phyloP scores from a whole-genome alignment of 2,797 vertebrate species.

The Scomberomorus guttatus region DNA sequence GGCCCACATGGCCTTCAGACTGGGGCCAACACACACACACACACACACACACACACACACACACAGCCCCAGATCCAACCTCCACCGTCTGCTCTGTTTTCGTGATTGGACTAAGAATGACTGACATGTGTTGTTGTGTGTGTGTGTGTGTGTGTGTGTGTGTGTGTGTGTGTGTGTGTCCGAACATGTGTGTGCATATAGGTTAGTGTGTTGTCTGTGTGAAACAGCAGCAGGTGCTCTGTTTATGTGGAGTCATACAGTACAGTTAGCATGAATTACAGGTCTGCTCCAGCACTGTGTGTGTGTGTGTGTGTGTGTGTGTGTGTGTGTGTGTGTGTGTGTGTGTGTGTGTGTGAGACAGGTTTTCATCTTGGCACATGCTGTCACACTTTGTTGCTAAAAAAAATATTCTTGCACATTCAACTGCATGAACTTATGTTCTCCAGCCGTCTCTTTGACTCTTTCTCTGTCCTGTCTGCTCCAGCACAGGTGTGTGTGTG shows the following conservation, averaged over 20 bases:
- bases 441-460: slow-evolving; percentile 7
- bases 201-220: too few species aligned
- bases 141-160: slow-evolving; percentile 3
- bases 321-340: slow-evolving; percentile 20
- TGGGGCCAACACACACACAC: slow-evolving; percentile 43
- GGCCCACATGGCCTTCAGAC: slow-evolving; percentile 48
- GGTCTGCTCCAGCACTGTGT: not conserved
- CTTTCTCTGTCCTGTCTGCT: not conserved
- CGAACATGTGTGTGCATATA: not conserved
- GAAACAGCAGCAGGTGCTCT: slow-evolving; percentile 15
- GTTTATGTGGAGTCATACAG: slow-evolving; percentile 17
- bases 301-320: not conserved
- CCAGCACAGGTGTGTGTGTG: slow-evolving; percentile 28
- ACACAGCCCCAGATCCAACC: slow-evolving; percentile 38
- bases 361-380: not conserved
- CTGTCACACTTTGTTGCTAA: slow-evolving; percentile 16
- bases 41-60: slow-evolving; percentile 25
- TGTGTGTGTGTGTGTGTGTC: not conserved
- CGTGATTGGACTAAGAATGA: slow-evolving; percentile 42
- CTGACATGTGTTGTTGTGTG: not conserved
- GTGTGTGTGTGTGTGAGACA: not conserved
- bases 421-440: not conserved
- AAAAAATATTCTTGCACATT: slow-evolving; percentile 6
- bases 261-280: slow-evolving; percentile 39
- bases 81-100: slow-evolving; percentile 52